phyloP scores from a whole-genome alignment of 2,797 vertebrate genomes.

The Pristis pectinata region DNA sequence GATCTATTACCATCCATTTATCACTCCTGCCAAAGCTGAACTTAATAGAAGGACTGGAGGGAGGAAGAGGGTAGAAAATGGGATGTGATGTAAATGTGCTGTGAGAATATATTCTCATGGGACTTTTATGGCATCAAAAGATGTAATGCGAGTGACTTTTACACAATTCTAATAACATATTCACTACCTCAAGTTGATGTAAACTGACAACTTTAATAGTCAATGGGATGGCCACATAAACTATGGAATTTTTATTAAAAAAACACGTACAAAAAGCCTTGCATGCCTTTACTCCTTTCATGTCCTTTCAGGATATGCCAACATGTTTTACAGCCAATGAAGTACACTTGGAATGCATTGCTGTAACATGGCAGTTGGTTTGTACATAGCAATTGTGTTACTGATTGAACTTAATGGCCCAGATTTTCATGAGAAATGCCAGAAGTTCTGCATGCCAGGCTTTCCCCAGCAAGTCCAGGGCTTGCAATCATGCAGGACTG shows the following conservation, averaged over 20 bases:
- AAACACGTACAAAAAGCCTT: too few species aligned
- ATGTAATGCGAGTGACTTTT: not conserved
- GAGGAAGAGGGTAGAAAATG: not conserved
- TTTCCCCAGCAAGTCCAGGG: too few species aligned
- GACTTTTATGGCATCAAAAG: not conserved
- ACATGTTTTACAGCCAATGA: too few species aligned
- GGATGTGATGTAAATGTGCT: not conserved
- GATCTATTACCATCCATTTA: not conserved
- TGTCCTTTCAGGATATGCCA: too few species aligned
- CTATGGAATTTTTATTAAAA: not conserved
- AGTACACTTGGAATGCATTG: too few species aligned
- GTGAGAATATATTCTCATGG: not conserved
- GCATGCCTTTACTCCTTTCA: too few species aligned
- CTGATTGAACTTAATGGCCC: too few species aligned
- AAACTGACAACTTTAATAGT: not conserved
- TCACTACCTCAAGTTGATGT: not conserved
- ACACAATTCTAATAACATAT: not conserved
- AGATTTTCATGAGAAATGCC: too few species aligned
- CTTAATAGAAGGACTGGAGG: not conserved
- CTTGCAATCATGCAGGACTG: too few species aligned
- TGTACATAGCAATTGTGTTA: too few species aligned
- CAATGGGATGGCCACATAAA: not conserved
- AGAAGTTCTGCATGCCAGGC: too few species aligned
- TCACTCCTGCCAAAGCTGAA: not conserved
- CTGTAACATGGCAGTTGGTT: too few species aligned